Evolutionary conservation across 2,113 vertebrate genomes (phyloP).

Genomic region (Callithrix jacchus): DNA sequence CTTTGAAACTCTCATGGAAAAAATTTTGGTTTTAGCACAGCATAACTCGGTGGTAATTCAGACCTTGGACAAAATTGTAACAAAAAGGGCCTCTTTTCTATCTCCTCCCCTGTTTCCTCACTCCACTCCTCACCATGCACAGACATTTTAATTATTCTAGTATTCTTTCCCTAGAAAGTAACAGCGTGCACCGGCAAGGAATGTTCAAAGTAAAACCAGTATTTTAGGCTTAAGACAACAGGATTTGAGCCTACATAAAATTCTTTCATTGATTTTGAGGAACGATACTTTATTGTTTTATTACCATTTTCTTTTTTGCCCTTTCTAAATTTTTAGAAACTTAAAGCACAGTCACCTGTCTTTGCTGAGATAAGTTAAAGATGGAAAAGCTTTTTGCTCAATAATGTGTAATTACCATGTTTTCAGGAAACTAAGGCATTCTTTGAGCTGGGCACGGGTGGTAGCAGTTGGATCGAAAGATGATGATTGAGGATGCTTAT

Average conservation of each 20-base stretch:
- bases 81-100: neutral
- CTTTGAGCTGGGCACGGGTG: neutral
- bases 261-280: neutral
- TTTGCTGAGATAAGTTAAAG: neutral
- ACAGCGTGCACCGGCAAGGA: neutral
- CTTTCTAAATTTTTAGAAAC: neutral
- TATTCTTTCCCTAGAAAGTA: neutral
- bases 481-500: neutral
- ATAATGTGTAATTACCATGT: neutral
- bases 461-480: neutral
- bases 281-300: neutral
- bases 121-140: neutral
- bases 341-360: neutral
- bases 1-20: neutral
- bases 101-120: accelerated
- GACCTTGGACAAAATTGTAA: accelerated
- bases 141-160: neutral
- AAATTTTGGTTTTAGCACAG: neutral
- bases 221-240: neutral
- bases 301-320: neutral
- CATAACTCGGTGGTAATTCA: neutral
- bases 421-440: neutral
- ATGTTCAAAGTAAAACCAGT: neutral
- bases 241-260: neutral
- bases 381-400: neutral